Base-by-base conservation (phyloP, 2,797 vertebrate genomes). In the Okamejei kenojei region DNA sequence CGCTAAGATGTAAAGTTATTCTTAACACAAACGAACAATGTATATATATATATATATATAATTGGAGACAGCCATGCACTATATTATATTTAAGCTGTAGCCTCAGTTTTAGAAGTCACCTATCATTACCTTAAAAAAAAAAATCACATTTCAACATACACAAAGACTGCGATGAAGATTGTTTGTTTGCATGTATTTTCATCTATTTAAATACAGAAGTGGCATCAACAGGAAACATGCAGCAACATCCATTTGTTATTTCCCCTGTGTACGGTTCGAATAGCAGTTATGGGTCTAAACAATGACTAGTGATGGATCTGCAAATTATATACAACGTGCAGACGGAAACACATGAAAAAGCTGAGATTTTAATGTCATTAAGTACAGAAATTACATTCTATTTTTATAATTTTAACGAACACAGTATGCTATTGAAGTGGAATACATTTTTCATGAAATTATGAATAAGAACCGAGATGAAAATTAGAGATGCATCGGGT, bases 301-400 rank as follows among this genome's bases (percentile, higher is more conserved):
- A 95, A 95, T 94, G 94, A 95, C 94, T 95, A 93, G 94, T 94
- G 80, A 94, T 94, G 93, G 95, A 95, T 95, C 95, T 96, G 95
- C 96, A 95, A 95, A 95, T 94, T 96, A 96, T 96, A 95, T 96
- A 94, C 91, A 93, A 7, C 94, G 95, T 94, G 88, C 96, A 95
- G 96, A 96, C 95, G 96, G 95, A 94, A 96, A 96, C 38, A 82
- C 1, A 7, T 45, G 21, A 82, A 58, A 54, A 58, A 23, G 11
- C 8, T 21, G 23, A 82, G 38, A 8, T 26, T 58, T 82, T 54
- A 9, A 82, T 78, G 7, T 23, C 80, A 54, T 81, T 82, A 82
- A 23, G 19, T 81, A 45, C 79, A 45, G 38, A 45, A 81, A 10
- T 38, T 80, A 15, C 10, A 0, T 54, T 81, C 79, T 35, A 38